Conservation (phyloP, 2,888 invertebrate species). For the Crossocerus cetratus region DNA sequence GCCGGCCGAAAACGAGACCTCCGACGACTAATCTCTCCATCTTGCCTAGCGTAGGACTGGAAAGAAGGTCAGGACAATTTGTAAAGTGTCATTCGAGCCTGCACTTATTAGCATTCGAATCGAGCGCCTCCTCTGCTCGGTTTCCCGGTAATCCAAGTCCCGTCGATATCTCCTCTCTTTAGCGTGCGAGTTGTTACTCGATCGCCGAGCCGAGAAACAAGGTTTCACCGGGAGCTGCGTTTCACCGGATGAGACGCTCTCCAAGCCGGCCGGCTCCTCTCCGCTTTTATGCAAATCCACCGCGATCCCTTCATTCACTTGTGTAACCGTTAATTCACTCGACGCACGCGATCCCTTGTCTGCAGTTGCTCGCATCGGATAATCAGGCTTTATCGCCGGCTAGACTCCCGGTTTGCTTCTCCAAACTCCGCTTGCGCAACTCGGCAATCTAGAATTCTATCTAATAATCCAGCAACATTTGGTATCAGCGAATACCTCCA, state of each 20-base stretch:
- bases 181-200: background rate
- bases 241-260: background rate
- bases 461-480: too few species aligned
- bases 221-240: background rate
- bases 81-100: conserved; percentile 7
- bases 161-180: background rate
- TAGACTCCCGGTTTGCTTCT: too few species aligned
- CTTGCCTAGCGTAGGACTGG: conserved; percentile 11
- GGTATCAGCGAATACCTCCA: too few species aligned
- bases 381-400: too few species aligned
- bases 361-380: too few species aligned
- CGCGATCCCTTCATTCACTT: background rate
- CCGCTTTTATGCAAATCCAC: background rate
- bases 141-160: background rate
- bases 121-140: background rate
- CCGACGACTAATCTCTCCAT: conserved; percentile 13
- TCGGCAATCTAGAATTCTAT: too few species aligned
- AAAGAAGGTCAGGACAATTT: conserved; percentile 12
- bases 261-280: background rate
- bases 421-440: too few species aligned
- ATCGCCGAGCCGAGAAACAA: background rate
- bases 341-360: too few species aligned
- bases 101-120: conserved; percentile 5
- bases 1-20: background rate
- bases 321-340: too few species aligned